Evolutionary conservation across 2,113 vertebrate genomes (phyloP), one percentile per base, ranked within the genome.

Genomic region (Labeo rohita): DNA sequence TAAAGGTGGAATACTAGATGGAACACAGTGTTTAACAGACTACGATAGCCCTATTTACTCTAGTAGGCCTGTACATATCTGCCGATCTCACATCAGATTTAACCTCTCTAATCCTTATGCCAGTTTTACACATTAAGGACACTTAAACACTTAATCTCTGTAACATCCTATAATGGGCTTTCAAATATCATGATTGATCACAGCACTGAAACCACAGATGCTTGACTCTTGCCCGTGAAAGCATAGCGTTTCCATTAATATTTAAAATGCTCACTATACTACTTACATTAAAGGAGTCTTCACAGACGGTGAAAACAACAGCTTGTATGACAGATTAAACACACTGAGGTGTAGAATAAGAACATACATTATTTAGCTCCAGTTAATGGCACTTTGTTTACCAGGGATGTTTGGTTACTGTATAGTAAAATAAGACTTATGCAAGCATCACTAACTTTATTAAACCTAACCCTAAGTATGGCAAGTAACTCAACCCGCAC

Each of bases 201-300:
- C 83, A 74, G 80, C 6, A 2, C 49, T 89, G 21, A 9, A 54
- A 81, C 61, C 70, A 18, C 73, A 75, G 85, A 54, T 76, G 45
- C 59, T 77, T 70, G 79, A 39, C 61, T 76, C 52, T 15, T 77
- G 45, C 43, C 65, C 12, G 18, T 75, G 34, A 84, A 89, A 84
- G 76, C 85, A 45, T 23, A 54, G 56, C 59, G 78, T 88, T 84
- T 89, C 23, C 70, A 89, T 89, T 89, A 84, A 89, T 89, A 84
- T 89, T 89, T 84, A 70, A 89, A 81, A 65, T 43, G 15, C 23
- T 63, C 70, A 10, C 75, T 76, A 21, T 81, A 77, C 83, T 84
- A 80, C 66, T 89, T 89, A 89, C 82, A 84, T 84, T 83, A 84
- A 84, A 52, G 61, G 82, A 84, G 75, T 72, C 84, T 88, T 80